These are phyloP conservation scores for Scomber scombrus DNA, from an alignment of 2,113 vertebrate genomes.

Conservation along the genomic window DNA sequence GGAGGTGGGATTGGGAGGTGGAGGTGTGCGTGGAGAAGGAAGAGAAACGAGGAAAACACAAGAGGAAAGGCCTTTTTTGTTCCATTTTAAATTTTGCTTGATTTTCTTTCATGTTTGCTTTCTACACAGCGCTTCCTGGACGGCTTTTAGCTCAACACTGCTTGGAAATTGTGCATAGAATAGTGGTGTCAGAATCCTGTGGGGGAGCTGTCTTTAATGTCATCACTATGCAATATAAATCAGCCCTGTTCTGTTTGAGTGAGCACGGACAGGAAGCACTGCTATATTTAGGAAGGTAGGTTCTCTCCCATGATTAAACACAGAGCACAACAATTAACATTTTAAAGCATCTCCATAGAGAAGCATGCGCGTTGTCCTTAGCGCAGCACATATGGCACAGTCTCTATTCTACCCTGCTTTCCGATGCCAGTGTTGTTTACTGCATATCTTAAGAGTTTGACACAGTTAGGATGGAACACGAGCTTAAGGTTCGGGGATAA, in stretches of 20 bases:
- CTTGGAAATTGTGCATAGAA: slow-evolving; percentile 6
- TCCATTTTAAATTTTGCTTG: slow-evolving; percentile 6
- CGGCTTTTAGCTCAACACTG: slow-evolving; percentile 11
- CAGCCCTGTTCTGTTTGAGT: slow-evolving; percentile 23
- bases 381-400: slow-evolving; percentile 26
- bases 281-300: slow-evolving; percentile 45
- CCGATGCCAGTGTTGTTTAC: slow-evolving; percentile 56
- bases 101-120: slow-evolving; percentile 8
- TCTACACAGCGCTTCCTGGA: neutral
- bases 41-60: neutral
- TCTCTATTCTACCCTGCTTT: slow-evolving; percentile 15
- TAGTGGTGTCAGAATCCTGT: slow-evolving; percentile 8
- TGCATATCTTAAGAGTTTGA: slow-evolving; percentile 66
- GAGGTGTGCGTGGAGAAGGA: slow-evolving; percentile 1
- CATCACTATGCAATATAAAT: slow-evolving; percentile 57
- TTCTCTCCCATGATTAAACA: slow-evolving; percentile 49
- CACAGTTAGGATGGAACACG: slow-evolving; percentile 62
- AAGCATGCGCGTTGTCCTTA: slow-evolving; percentile 38
- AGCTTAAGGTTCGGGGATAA: slow-evolving; percentile 58
- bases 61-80: neutral
- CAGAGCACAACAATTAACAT: slow-evolving; percentile 69
- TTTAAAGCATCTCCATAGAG: slow-evolving; percentile 59
- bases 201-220: slow-evolving; percentile 44
- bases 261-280: slow-evolving; percentile 6
- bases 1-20: slow-evolving; percentile 11